phyloP scores from a whole-genome alignment of 2,113 vertebrate genomes.

The Xenotilapia caudafasciata region DNA sequence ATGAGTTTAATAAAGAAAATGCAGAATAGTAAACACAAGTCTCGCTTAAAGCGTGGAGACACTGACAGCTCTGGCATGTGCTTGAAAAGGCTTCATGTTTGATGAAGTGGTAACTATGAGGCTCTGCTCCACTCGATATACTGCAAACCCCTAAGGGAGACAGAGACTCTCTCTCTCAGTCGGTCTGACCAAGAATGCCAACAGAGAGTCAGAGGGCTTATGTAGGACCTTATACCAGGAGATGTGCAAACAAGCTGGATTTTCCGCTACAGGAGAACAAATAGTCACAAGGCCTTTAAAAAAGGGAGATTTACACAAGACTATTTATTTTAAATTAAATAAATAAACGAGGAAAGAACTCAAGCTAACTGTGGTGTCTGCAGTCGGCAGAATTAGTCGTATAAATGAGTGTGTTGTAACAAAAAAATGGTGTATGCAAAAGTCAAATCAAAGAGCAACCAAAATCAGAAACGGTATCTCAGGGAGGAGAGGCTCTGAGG shows the following conservation, averaged over 20 bases:
- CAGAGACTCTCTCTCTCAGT: not conserved
- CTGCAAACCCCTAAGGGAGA: not conserved
- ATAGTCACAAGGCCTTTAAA: not conserved
- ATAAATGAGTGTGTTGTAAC: not conserved
- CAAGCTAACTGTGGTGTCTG: not conserved
- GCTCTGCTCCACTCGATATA: not conserved
- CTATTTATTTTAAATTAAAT: not conserved
- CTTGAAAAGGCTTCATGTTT: not conserved
- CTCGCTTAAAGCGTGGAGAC: not conserved
- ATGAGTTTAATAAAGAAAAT: not conserved
- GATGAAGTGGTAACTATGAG: not conserved
- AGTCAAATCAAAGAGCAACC: not conserved
- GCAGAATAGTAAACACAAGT: not conserved
- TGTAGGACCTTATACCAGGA: not conserved
- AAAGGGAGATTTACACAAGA: rapidly evolving
- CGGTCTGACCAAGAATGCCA: rapidly evolving
- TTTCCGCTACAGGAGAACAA: not conserved
- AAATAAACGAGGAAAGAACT: not conserved
- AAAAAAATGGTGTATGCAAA: not conserved
- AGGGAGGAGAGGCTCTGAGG: not conserved
- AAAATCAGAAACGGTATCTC: not conserved
- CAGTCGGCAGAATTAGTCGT: not conserved
- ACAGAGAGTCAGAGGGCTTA: not conserved
- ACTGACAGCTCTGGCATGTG: not conserved
- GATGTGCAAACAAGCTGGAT: not conserved